Evolutionary conservation across 1,140 invertebrate species (phyloP), one percentile per base, ranked within the genome.

Genomic region (Forficula auricularia): DNA sequence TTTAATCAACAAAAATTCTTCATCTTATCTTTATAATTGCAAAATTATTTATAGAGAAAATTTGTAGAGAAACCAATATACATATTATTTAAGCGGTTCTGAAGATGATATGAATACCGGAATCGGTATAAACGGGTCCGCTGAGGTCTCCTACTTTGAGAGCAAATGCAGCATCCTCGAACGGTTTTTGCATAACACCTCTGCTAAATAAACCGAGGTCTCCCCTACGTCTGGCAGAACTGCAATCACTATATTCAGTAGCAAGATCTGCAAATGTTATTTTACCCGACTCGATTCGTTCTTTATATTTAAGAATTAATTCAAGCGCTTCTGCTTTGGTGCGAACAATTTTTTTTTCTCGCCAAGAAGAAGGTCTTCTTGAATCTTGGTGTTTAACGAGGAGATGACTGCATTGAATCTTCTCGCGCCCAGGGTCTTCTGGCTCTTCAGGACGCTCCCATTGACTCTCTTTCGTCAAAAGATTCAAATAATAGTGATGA

Each of bases 331-430:
- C 92, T 30, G 94, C 85, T 63, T 95, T 91, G 15, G 73, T 73
- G 51, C 88, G 68, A 2, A 85, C 91, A 34, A 99, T 97, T 34
- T 81, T 83, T 47, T 95, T 84, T 59, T 94, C 80, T 36, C 92
- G 72, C 92, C 92, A 98, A 0, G 91, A 97, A 1, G 86, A 83
- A 2, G 95, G 92, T 32, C 92, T 66, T 16, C 96, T 68, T 30
- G 92, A 98, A 2, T 84, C 81, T 42, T 73, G 70, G 62, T 99
- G 96, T 63, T 99, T 99, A 2, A 98, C 94, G 30, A 99, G 69
- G 30, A 99, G 66, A 68, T 99, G 96, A 39, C 84, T 87, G 57
- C 85, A 90, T 52, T 84, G 79, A 8, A 98, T 81, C 57, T 79
- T 70, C 42, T 72, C 62, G 16, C 70, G 68, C 7, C 59, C 58